Evolutionary conservation across 2,113 vertebrate species (phyloP), one percentile per base, ranked within the genome.

Genomic region (Pelecanus crispus): DNA sequence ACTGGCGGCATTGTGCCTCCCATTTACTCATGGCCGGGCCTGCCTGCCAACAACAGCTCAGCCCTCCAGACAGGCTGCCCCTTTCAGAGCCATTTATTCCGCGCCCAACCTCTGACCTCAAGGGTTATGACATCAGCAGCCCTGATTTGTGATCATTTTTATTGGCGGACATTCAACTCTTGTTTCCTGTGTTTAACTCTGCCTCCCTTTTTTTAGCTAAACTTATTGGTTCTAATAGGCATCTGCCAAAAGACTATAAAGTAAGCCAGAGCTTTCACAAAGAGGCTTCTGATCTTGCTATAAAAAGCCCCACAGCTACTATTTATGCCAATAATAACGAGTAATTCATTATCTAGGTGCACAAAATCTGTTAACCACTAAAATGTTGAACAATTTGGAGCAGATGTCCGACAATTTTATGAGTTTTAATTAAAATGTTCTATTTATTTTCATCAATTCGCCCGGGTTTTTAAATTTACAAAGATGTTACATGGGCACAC

Each of bases 101-200:
- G 13, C 5, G 32, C 92, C 90, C 97, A 98, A 98, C 98, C 98
- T 98, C 97, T 98, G 98, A 98, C 98, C 98, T 82, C 91, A 66
- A 94, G 97, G 98, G 98, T 97, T 98, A 96, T 97, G 98, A 98
- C 98, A 98, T 98, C 98, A 98, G 98, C 98, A 98, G 98, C 97
- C 98, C 97, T 94, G 97, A 97, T 97, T 97, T 97, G 98, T 97
- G 98, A 98, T 98, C 98, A 97, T 98, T 98, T 98, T 98, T 97
- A 98, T 98, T 98, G 98, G 98, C 98, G 92, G 97, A 96, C 97
- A 98, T 98, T 98, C 98, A 95, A 84, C 94, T 97, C 98, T 98
- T 98, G 98, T 98, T 98, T 98, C 98, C 98, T 97, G 98, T 96
- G 98, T 98, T 97, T 97, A 97, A 97, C 97, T 97, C 97, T 88